Conservation (phyloP, 2,888 invertebrate species). For the Calliphora vomitoria region DNA sequence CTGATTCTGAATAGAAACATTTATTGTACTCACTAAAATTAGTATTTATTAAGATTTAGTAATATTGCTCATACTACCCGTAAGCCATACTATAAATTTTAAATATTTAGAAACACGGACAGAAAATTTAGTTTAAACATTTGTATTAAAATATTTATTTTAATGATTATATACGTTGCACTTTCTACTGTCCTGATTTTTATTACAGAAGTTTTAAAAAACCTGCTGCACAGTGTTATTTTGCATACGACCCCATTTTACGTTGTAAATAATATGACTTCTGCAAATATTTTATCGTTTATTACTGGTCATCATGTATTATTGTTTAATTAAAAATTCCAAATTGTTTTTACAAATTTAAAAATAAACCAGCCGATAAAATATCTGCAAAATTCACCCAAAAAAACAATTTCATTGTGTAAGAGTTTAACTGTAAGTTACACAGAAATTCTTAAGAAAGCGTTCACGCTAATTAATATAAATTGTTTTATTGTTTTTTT, state of each 20-base stretch:
- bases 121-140: too few relatives aligned
- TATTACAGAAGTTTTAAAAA: not conserved
- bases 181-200: not conserved
- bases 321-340: conserved; percentile 41
- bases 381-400: conserved; percentile 4
- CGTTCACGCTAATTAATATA: conserved; percentile 35
- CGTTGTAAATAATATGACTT: conserved; percentile 29
- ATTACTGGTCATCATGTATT: conserved; percentile 36
- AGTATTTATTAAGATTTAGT: too few relatives aligned
- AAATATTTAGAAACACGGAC: too few relatives aligned
- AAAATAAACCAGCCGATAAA: conserved; percentile 39
- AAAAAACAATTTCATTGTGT: conserved; percentile 39
- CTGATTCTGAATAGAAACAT: too few relatives aligned
- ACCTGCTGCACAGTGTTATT: not conserved
- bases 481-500: conserved; percentile 51
- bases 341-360: conserved; percentile 29
- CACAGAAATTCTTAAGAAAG: conserved; percentile 52
- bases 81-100: too few relatives aligned
- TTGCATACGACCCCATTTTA: conserved; percentile 8
- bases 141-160: too few relatives aligned
- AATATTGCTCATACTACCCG: too few relatives aligned
- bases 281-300: conserved; percentile 26
- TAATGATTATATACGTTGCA: too few relatives aligned
- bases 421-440: conserved; percentile 42
- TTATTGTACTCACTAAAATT: too few relatives aligned